Percentiles rank a stretch among this genome's conserved stretches.
phyloP scores from a whole-genome alignment of 2,888 invertebrate species.

The Margaritifera margaritifera region DNA sequence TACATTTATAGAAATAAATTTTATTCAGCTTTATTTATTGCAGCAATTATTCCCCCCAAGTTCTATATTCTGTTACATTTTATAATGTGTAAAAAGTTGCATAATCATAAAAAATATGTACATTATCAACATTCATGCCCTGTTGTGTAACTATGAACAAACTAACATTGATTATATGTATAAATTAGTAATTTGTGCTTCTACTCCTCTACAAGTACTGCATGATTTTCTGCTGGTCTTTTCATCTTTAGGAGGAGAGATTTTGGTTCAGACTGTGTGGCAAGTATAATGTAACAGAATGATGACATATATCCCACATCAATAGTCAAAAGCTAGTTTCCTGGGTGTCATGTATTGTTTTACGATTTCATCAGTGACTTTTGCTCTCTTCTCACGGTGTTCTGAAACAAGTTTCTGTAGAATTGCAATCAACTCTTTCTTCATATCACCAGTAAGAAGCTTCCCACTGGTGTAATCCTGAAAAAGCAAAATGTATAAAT shows the following conservation, averaged over 20 bases:
- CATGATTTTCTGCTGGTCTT: too few relatives aligned
- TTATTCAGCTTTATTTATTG: too few relatives aligned
- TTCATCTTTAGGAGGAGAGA: conserved; percentile 2
- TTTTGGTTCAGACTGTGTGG: conserved; percentile 4
- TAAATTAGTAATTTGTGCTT: too few relatives aligned
- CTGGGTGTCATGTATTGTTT: conserved; percentile 89
- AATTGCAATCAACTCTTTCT: conserved; percentile 89
- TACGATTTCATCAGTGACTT: conserved; percentile 89
- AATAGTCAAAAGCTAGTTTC: conserved; percentile 75
- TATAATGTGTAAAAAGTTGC: too few relatives aligned
- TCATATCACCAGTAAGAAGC: conserved; percentile 94
- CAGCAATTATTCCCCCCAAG: too few relatives aligned
- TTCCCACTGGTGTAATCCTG: conserved; percentile 89
- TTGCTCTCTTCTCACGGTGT: conserved; percentile 86
- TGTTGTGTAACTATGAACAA: too few relatives aligned
- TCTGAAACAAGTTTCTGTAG: conserved; percentile 84
- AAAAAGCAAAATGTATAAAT: conserved; percentile 32
- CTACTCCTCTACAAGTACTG: too few relatives aligned
- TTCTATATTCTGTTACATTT: too few relatives aligned
- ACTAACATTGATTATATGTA: too few relatives aligned
- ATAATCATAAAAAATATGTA: too few relatives aligned
- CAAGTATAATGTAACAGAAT: neutral
- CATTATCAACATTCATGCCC: too few relatives aligned
- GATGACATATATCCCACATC: conserved; percentile 14
- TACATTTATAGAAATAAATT: too few relatives aligned